These are phyloP conservation scores for Timema cristinae DNA, from an alignment of 2,888 invertebrate species.

Conservation along the genomic window DNA sequence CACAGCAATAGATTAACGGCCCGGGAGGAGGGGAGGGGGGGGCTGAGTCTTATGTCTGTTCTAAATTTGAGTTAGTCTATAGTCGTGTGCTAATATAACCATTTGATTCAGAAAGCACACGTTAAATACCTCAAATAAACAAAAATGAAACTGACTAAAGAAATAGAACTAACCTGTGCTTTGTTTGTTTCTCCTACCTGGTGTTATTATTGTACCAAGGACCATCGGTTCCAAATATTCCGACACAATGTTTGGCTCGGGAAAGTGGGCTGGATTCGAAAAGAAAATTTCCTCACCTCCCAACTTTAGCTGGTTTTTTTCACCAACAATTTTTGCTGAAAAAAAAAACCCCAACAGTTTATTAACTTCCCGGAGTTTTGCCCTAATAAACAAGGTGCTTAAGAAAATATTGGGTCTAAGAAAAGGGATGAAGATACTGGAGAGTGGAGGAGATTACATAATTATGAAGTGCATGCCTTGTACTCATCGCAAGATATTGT, in stretches of 20 bases:
- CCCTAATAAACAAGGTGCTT: too few species aligned
- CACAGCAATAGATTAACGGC: too few species aligned
- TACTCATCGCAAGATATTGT: too few species aligned
- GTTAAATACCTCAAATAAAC: neutral
- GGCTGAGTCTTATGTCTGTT: too few species aligned
- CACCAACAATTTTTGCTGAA: slow-evolving; percentile 64
- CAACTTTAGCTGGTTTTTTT: slow-evolving; percentile 64
- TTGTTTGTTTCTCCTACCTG: slow-evolving; percentile 47
- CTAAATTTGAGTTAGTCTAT: too few species aligned
- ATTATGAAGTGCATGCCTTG: too few species aligned
- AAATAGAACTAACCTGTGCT: neutral
- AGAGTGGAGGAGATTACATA: too few species aligned
- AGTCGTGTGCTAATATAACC: too few species aligned
- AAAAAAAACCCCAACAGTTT: neutral
- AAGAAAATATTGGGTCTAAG: too few species aligned
- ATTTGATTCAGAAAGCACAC: neutral
- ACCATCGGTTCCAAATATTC: slow-evolving; percentile 86
- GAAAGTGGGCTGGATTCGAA: slow-evolving; percentile 73
- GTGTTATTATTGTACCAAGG: slow-evolving; percentile 84
- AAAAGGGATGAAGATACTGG: too few species aligned
- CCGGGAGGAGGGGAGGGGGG: too few species aligned
- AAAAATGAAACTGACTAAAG: neutral
- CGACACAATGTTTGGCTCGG: slow-evolving; percentile 60
- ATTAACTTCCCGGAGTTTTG: neutral
- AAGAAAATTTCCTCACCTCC: slow-evolving; percentile 57